Conservation (phyloP, 2,113 vertebrate genomes). For the Euleptes europaea region DNA sequence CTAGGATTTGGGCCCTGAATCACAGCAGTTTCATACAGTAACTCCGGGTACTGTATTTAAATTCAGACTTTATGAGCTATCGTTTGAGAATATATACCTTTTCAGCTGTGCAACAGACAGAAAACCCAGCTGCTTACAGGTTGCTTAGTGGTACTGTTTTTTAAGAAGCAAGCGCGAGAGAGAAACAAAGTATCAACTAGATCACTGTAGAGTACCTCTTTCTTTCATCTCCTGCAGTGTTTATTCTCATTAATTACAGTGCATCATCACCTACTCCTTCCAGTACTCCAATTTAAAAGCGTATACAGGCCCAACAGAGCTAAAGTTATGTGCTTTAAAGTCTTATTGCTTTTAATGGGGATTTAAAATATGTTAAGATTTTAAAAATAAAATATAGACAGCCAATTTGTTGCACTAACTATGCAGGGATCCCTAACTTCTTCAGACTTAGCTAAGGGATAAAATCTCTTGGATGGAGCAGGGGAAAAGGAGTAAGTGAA, state of each 20-base stretch:
- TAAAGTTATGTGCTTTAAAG: no score
- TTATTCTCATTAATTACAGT: not conserved
- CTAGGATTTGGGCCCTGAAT: not conserved
- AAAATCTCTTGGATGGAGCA: no score
- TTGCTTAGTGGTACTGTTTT: not conserved
- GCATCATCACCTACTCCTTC: not conserved
- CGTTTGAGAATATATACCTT: not conserved
- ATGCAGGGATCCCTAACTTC: no score
- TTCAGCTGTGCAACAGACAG: not conserved
- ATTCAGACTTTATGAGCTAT: not conserved
- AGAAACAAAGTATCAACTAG: constrained; percentile 3
- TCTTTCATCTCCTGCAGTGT: no score
- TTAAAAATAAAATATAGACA: no score
- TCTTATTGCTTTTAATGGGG: not conserved
- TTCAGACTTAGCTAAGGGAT: no score
- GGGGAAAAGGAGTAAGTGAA: no score
- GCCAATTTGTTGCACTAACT: no score
- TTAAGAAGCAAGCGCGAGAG: not conserved
- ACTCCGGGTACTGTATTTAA: not conserved
- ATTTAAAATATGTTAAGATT: no score
- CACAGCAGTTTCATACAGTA: not conserved
- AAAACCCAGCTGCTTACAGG: not conserved
- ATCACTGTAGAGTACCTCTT: no score
- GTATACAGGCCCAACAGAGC: not conserved
- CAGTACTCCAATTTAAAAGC: not conserved